Evolutionary conservation across 2,888 invertebrate genomes (phyloP).

Genomic region (Phalera bucephala): DNA sequence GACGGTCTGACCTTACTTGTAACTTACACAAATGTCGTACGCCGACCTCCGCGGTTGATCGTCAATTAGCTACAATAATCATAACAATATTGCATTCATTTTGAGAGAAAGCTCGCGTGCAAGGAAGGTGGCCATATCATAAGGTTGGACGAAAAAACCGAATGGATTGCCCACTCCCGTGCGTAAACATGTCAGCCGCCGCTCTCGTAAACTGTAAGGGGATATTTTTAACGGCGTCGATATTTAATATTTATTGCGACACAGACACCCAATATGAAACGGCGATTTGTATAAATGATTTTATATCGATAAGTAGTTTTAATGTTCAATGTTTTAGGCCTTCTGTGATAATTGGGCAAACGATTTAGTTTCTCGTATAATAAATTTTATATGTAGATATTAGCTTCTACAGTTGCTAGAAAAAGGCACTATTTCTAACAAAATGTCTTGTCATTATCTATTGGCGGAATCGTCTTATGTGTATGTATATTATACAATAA

Average conservation of each 20-base stretch:
- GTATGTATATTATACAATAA: too few relatives aligned
- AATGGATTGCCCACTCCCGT: conserved; percentile 72
- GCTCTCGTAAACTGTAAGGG: conserved; percentile 81
- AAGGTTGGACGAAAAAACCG: conserved; percentile 64
- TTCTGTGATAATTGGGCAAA: too few relatives aligned
- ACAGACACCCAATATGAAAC: conserved; percentile 78
- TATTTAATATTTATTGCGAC: conserved; percentile 82
- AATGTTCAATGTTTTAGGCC: conserved; percentile 21
- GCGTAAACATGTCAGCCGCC: conserved; percentile 75
- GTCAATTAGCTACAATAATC: conserved; percentile 17
- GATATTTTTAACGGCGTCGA: conserved; percentile 81
- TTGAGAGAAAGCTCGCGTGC: conserved; percentile 57
- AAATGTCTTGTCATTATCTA: too few relatives aligned
- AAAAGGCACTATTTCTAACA: too few relatives aligned
- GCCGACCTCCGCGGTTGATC: background rate
- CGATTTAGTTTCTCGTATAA: too few relatives aligned
- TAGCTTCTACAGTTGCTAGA: too few relatives aligned
- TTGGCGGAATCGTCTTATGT: too few relatives aligned
- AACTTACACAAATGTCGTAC: too few relatives aligned
- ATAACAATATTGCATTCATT: conserved; percentile 42
- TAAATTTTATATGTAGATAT: too few relatives aligned
- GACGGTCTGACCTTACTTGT: too few relatives aligned
- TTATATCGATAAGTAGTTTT: conserved; percentile 44
- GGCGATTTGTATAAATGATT: conserved; percentile 72
- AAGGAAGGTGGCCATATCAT: conserved; percentile 37